A percentile compares a stretch with the other conserved stretches of the same genome.
These are phyloP conservation scores for Blastobasis lacticolella DNA, from an alignment of 2,888 invertebrate species.

Conservation along the genomic window DNA sequence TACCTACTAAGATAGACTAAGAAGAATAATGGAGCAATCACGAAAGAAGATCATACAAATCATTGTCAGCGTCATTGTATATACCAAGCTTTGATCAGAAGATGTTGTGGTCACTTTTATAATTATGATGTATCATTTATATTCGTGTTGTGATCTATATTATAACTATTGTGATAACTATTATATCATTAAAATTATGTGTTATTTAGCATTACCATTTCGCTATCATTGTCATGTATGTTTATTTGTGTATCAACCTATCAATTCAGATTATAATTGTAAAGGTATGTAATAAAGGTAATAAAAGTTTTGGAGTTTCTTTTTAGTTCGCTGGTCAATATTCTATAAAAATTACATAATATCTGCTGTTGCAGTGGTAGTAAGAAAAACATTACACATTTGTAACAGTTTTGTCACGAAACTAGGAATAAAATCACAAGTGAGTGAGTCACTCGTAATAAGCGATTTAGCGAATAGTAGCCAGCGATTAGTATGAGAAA, in stretches of 20 bases:
- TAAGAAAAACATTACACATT: no score
- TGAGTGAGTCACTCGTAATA: no score
- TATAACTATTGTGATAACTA: slow-evolving; percentile 61
- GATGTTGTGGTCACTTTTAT: slow-evolving; percentile 36
- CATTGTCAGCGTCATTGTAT: slow-evolving; percentile 29
- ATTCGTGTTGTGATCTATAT: slow-evolving; percentile 57
- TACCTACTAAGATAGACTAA: slow-evolving; percentile 8
- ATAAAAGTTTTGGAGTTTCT: slow-evolving; percentile 49
- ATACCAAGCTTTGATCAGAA: slow-evolving; percentile 30
- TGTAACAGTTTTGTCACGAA: no score
- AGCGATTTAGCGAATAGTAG: no score
- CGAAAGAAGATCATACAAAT: slow-evolving; percentile 25
- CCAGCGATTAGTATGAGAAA: no score
- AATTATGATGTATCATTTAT: slow-evolving; percentile 44
- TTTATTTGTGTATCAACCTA: slow-evolving; percentile 28
- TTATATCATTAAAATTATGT: slow-evolving; percentile 20
- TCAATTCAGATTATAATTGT: slow-evolving; percentile 25
- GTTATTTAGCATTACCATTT: slow-evolving; percentile 13
- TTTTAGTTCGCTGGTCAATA: slow-evolving; percentile 22
- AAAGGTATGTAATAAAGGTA: slow-evolving; percentile 52
- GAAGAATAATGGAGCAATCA: slow-evolving; percentile 19
- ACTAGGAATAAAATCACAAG: no score
- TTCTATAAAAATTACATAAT: not conserved
- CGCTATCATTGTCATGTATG: slow-evolving; percentile 12
- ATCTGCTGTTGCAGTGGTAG: no score